phyloP scores from a whole-genome alignment of 2,888 invertebrate species.

The Flabesymbios commensalis region DNA sequence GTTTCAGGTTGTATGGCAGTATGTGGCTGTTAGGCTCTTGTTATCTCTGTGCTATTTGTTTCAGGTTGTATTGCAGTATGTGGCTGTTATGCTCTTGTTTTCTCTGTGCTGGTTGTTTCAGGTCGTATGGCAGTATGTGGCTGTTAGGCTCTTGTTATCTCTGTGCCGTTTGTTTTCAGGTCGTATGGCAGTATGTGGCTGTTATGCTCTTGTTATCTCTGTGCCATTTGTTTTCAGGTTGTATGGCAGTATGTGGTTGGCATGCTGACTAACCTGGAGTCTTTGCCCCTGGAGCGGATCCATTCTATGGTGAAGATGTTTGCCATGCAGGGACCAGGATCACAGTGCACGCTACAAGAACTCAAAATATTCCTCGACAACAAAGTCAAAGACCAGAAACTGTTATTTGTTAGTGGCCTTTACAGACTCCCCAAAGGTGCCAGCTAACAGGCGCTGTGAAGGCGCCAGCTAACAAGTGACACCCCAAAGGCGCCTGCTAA shows the following conservation, averaged over 20 bases:
- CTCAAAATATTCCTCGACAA: slow-evolving; percentile 86
- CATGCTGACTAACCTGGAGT: slow-evolving; percentile 93
- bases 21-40: too few species aligned
- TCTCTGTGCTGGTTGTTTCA: too few species aligned
- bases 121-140: slow-evolving; percentile 94
- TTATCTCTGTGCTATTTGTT: too few species aligned
- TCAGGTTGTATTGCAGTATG: too few species aligned
- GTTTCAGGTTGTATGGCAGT: too few species aligned
- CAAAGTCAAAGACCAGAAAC: slow-evolving; percentile 88
- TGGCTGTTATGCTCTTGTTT: too few species aligned
- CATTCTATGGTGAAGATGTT: slow-evolving; percentile 97
- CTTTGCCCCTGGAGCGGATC: slow-evolving; percentile 86
- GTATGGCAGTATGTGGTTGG: slow-evolving; percentile 98
- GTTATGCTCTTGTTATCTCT: too few species aligned
- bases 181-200: background rate
- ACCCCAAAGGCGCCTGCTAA: too few species aligned
- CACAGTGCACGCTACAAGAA: slow-evolving; percentile 87
- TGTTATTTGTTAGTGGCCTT: slow-evolving; percentile 82
- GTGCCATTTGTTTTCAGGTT: too few species aligned
- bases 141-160: slow-evolving; percentile 89
- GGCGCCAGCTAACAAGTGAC: too few species aligned
- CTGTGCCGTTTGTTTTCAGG: too few species aligned
- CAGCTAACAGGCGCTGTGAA: too few species aligned
- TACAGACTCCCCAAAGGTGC: slow-evolving; percentile 75
- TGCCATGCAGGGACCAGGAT: slow-evolving; percentile 86